Evolutionary conservation across 2,888 invertebrate genomes (phyloP).

Genomic region (Heliconius charithonia): DNA sequence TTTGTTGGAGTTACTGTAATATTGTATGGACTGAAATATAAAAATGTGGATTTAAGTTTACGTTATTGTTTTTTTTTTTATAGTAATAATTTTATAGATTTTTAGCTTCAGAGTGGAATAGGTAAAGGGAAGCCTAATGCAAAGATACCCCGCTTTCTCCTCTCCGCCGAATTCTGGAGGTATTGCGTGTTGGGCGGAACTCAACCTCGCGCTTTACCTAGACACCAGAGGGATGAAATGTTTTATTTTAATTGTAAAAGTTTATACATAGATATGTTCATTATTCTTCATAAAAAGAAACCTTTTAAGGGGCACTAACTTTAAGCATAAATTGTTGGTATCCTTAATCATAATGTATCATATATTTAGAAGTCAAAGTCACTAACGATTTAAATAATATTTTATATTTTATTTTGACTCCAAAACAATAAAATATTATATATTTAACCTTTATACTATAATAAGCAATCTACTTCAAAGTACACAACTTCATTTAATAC

Average conservation of each 20-base stretch:
- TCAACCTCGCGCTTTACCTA: no score
- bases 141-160: no score
- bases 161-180: no score
- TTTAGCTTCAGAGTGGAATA: no score
- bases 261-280: background rate
- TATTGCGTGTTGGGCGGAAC: no score
- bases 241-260: background rate
- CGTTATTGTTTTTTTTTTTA: background rate
- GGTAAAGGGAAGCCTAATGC: no score
- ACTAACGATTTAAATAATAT: background rate
- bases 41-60: background rate
- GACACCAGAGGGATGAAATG: background rate
- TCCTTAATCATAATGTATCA: no score
- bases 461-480: background rate
- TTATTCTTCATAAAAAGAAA: no score
- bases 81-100: background rate
- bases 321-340: no score
- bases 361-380: no score
- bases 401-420: background rate
- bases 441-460: background rate
- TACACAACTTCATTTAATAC: slow-evolving; percentile 20
- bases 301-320: no score
- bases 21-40: slow-evolving; percentile 4
- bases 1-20: slow-evolving; percentile 51
- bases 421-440: background rate